Base-by-base conservation (phyloP, 2,888 invertebrate species). In the Stenodema calcarata region DNA sequence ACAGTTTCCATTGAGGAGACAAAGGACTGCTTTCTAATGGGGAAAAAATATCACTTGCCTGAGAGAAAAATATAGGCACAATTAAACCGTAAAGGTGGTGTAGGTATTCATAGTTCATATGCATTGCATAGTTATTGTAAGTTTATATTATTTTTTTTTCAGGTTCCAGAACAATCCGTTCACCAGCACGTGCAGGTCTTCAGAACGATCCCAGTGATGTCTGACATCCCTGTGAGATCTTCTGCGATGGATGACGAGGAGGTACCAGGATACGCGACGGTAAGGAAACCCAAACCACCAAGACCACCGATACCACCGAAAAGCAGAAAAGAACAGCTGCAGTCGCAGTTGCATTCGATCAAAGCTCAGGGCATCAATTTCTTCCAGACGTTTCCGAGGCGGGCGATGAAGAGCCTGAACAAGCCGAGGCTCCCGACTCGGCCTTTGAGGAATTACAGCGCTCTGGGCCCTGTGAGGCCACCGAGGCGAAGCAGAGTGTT, bases 241-340 rank as follows among this genome's bases (percentile, higher is more conserved):
- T 50, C 50, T 42, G 30, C 50, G 6, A 28, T 54, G 42, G 80
- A 80, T 27, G 84, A 84, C 18, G 87, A 86, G 16, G 87, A 87
- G 18, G 73, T 76, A 42, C 93, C 92, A 28, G 96, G 96, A 7
- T 96, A 96, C 89, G 95, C 96, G 14, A 93, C 95, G 41, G 95
- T 96, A 73, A 95, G 95, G 87, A 96, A 96, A 91, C 75, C 87
- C 35, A 87, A 88, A 42, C 92, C 94, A 41, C 94, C 94, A 28
- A 92, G 94, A 70, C 93, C 94, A 0, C 93, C 93, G 11, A 93
- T 93, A 0, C 94, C 95, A 0, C 92, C 93, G 42, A 93, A 94
- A 90, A 92, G 92, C 28, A 91, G 92, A 83, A 92, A 93, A 89
- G 88, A 87, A 85, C 86, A 86, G 41, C 44, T 88, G 27, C 87